These are phyloP conservation scores for Characodon lateralis DNA, from an alignment of 2,797 vertebrate species.

Conservation along the genomic window DNA sequence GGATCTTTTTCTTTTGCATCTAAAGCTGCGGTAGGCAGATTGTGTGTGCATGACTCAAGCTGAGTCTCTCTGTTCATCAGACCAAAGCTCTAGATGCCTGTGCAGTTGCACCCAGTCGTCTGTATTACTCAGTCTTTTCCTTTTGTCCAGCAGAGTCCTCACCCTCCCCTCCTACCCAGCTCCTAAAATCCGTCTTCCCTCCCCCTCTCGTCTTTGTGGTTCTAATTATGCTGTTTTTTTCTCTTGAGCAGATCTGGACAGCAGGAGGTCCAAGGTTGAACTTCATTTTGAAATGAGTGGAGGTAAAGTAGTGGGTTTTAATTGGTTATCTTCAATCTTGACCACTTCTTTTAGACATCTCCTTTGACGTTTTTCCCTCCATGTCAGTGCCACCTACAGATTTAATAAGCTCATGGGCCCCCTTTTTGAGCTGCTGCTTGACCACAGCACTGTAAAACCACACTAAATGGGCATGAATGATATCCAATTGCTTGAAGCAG, in stretches of 20 bases:
- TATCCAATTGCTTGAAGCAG: constrained; percentile 30
- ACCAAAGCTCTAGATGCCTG: constrained; percentile 53
- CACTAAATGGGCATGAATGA: constrained; percentile 23
- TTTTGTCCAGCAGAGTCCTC: constrained; percentile 54
- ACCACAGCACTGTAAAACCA: constrained; percentile 46
- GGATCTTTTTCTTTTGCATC: neutral
- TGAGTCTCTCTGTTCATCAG: constrained; percentile 37
- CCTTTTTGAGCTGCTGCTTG: constrained; percentile 25
- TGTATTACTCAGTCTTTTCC: constrained; percentile 63
- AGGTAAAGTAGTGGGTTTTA: neutral
- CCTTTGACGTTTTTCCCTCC: constrained; percentile 1
- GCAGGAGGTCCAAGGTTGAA: constrained; percentile 24
- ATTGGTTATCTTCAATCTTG: neutral
- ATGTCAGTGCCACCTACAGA: constrained; percentile 27
- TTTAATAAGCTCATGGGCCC: constrained; percentile 31
- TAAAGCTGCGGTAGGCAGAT: neutral
- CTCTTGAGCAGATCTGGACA: constrained; percentile 57
- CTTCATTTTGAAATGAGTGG: constrained; percentile 20
- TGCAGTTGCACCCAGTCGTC: constrained; percentile 57
- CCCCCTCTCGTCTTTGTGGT: constrained; percentile 59
- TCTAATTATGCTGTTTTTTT: constrained; percentile 70
- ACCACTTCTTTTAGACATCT: neutral
- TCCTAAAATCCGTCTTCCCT: constrained; percentile 26
- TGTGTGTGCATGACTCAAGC: constrained; percentile 10
- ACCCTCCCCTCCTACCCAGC: neutral